Conservation (phyloP, 2,113 vertebrate genomes). For the Leucosticte australis region DNA sequence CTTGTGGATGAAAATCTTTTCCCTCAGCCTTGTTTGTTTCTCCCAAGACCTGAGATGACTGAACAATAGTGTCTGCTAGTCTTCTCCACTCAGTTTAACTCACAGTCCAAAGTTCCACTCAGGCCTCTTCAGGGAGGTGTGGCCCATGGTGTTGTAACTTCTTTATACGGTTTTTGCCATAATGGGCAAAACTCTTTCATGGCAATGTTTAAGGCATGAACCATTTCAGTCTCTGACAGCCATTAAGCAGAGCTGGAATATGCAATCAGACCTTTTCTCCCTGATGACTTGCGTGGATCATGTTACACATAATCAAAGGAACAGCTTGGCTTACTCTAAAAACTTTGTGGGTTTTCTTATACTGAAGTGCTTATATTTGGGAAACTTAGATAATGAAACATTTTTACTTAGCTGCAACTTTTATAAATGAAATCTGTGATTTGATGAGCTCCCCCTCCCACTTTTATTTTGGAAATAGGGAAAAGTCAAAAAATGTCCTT, state of each 20-base stretch:
- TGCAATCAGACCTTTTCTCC: not conserved
- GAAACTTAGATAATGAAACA: not conserved
- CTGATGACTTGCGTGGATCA: not conserved
- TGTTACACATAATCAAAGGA: not conserved
- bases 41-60: not conserved
- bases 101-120: not conserved
- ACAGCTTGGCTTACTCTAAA: not conserved
- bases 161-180: not conserved
- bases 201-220: not conserved
- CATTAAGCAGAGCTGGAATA: not conserved
- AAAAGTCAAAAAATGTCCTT: not conserved
- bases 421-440: not conserved
- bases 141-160: not conserved
- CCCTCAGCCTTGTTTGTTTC: not conserved
- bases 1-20: not conserved
- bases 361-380: not conserved
- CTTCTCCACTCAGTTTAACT: rapidly evolving
- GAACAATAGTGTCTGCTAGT: rapidly evolving
- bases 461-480: not conserved
- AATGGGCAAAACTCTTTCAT: not conserved
- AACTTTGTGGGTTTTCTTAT: not conserved
- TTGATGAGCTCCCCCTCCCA: rapidly evolving
- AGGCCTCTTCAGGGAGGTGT: rapidly evolving
- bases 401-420: not conserved
- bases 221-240: not conserved